These are phyloP conservation scores for Laothoe populi DNA, from an alignment of 2,888 invertebrate genomes.

Conservation along the genomic window DNA sequence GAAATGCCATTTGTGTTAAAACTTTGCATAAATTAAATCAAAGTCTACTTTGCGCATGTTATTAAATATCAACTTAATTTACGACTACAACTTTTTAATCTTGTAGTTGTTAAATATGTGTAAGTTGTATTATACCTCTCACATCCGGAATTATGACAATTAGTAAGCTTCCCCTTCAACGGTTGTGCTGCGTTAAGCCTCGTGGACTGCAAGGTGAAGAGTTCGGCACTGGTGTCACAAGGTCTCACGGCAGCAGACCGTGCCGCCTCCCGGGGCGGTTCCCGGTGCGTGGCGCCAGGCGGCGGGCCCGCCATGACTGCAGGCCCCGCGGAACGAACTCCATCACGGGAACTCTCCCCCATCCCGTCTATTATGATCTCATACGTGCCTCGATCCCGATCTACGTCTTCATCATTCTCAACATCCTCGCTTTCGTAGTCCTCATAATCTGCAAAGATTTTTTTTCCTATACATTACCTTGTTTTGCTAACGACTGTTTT, in stretches of 20 bases:
- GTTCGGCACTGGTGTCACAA: slow-evolving; percentile 94
- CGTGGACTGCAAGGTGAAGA: slow-evolving; percentile 93
- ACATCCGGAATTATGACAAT: slow-evolving; percentile 94
- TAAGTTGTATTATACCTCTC: slow-evolving; percentile 86
- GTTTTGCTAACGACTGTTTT: not conserved
- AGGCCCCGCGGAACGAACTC: slow-evolving; percentile 61
- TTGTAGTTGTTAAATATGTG: no score
- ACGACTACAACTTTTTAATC: no score
- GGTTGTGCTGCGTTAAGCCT: slow-evolving; percentile 93
- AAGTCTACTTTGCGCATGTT: no score
- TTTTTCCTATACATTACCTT: slow-evolving; percentile 14
- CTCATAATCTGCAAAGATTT: slow-evolving; percentile 63
- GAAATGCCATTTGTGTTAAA: no score
- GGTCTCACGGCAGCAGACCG: slow-evolving; percentile 87
- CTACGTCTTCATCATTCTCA: slow-evolving; percentile 67
- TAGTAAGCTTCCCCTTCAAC: slow-evolving; percentile 94
- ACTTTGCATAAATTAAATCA: no score
- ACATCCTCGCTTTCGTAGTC: slow-evolving; percentile 74
- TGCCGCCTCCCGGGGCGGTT: slow-evolving; percentile 82
- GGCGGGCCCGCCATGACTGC: slow-evolving; percentile 57
- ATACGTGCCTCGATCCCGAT: slow-evolving; percentile 75
- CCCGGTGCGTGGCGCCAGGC: slow-evolving; percentile 46
- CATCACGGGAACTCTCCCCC: slow-evolving; percentile 59
- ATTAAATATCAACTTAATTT: no score
- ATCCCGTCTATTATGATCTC: slow-evolving; percentile 75